These are phyloP conservation scores for Apostichopus japonicus DNA, from an alignment of 35 echinoderm and acorn worm genomes.

Conservation along the genomic window DNA sequence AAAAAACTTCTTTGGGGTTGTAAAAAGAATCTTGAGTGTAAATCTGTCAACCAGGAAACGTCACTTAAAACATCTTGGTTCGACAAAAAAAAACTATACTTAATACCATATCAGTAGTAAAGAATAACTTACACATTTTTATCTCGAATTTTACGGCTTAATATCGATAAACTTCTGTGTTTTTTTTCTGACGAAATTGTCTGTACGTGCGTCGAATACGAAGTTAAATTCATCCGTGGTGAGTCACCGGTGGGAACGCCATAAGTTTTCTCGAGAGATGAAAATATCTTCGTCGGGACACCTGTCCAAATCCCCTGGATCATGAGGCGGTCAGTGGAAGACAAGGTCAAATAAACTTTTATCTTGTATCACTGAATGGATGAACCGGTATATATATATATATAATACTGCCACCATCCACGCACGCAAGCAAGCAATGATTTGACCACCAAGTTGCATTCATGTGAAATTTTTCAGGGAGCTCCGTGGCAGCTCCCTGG, in stretches of 20 bases:
- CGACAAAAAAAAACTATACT: background rate
- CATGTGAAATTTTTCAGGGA: too few species aligned
- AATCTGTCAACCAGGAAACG: constrained; percentile 3
- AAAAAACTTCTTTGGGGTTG: background rate
- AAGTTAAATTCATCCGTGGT: background rate
- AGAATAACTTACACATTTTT: constrained; percentile 48
- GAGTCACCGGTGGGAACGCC: background rate
- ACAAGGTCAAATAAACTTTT: background rate
- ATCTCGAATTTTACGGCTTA: constrained; percentile 32
- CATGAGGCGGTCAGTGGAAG: background rate
- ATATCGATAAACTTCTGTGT: constrained; percentile 21
- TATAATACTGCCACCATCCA: too few species aligned
- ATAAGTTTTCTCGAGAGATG: constrained; percentile 7
- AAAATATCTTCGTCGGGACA: background rate
- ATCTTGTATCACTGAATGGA: background rate
- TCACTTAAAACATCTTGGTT: constrained; percentile 2
- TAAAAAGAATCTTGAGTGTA: background rate
- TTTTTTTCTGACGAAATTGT: background rate
- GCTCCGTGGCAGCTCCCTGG: too few species aligned
- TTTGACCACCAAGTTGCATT: too few species aligned
- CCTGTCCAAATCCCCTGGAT: constrained; percentile 1
- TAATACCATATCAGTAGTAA: background rate
- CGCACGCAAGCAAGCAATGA: too few species aligned
- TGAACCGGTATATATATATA: too few species aligned
- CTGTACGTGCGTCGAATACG: background rate